phyloP scores from a whole-genome alignment of 1,140 invertebrate genomes.

The Drosophila pectinifera region DNA sequence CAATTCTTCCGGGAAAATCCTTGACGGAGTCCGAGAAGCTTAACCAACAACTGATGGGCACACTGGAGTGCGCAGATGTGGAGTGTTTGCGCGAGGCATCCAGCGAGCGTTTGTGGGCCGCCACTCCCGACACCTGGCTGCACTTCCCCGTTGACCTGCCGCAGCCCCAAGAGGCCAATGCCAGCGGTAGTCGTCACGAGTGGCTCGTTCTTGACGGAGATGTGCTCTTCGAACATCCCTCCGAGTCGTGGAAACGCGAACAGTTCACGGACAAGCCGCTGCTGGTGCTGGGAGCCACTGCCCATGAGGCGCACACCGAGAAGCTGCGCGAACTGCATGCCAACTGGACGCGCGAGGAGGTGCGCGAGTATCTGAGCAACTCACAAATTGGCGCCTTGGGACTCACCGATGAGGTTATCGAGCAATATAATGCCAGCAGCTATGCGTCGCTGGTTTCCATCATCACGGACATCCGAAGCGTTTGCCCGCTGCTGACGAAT shows the following conservation, averaged over 20 bases:
- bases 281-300: slow-evolving; percentile 90
- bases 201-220: slow-evolving; percentile 91
- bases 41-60: slow-evolving; percentile 87
- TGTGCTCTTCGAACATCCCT: slow-evolving; percentile 88
- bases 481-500: slow-evolving; percentile 90
- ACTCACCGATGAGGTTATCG: slow-evolving; percentile 87
- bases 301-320: slow-evolving; percentile 88
- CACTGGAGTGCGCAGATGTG: slow-evolving; percentile 85
- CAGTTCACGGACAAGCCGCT: slow-evolving; percentile 85
- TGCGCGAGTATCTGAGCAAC: slow-evolving; percentile 87
- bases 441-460: slow-evolving; percentile 89
- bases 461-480: slow-evolving; percentile 91
- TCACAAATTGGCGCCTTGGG: slow-evolving; percentile 88
- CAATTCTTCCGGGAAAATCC: slow-evolving; percentile 88
- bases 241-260: slow-evolving; percentile 86
- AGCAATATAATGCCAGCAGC: slow-evolving; percentile 88
- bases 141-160: slow-evolving; percentile 88
- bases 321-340: slow-evolving; percentile 86
- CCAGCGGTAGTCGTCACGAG: slow-evolving; percentile 87
- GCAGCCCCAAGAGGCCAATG: slow-evolving; percentile 80
- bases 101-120: slow-evolving; percentile 88
- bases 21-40: slow-evolving; percentile 87
- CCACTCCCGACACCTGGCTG: slow-evolving; percentile 90
- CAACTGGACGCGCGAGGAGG: slow-evolving; percentile 88
- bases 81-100: slow-evolving; percentile 88